Percentiles rank a stretch among this genome's conserved stretches.
These are phyloP conservation scores for Carassius carassius DNA, from an alignment of 2,113 vertebrate genomes.

Conservation along the genomic window DNA sequence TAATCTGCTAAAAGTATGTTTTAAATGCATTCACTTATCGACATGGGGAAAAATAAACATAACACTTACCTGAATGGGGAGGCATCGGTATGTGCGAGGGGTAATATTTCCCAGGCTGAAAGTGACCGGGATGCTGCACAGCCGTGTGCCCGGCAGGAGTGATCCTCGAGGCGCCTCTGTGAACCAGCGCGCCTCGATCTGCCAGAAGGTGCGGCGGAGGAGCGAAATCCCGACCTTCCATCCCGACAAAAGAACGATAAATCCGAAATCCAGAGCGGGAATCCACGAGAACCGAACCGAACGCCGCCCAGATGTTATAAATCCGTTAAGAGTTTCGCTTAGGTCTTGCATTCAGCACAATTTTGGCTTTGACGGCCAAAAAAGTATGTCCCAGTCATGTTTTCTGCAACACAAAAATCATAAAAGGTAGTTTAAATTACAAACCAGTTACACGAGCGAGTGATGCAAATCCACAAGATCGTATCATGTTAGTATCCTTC, in stretches of 20 bases:
- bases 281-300: conserved; percentile 69
- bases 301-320: conserved; percentile 76
- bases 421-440: conserved; percentile 51
- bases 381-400: conserved; percentile 75
- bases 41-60: neutral
- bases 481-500: conserved; percentile 26
- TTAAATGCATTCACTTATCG: conserved; percentile 14
- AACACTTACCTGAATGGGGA: conserved; percentile 85
- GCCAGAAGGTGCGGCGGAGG: conserved; percentile 90
- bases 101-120: conserved; percentile 92
- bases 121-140: conserved; percentile 86
- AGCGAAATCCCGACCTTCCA: conserved; percentile 95
- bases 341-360: conserved; percentile 72
- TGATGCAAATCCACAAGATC: conserved; percentile 8
- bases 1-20: conserved; percentile 10
- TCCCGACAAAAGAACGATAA: conserved; percentile 75
- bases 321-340: conserved; percentile 77
- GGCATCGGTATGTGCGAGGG: conserved; percentile 90
- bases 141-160: conserved; percentile 82
- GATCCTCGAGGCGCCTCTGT: conserved; percentile 84
- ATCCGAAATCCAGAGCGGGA: conserved; percentile 77
- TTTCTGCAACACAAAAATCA: conserved; percentile 73
- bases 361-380: conserved; percentile 68
- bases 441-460: neutral
- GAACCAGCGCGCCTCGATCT: conserved; percentile 87